Evolutionary conservation across 2,113 vertebrate species (phyloP).

Genomic region (Melanerpes formicivorus): DNA sequence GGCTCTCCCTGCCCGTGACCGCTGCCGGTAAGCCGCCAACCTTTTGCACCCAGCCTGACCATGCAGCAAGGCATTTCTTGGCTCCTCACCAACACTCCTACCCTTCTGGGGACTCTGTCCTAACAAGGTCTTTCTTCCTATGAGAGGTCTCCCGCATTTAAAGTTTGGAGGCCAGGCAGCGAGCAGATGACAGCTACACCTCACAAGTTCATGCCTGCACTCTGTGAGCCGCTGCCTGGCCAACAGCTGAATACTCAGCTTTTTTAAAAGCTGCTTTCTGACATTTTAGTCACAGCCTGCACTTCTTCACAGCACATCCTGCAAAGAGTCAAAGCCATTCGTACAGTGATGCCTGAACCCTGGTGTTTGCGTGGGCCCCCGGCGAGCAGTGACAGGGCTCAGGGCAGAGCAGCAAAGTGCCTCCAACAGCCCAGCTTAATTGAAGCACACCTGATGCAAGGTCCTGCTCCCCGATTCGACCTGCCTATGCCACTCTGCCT

Average conservation of each 20-base stretch:
- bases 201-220: not conserved
- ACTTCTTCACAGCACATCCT: not conserved
- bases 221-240: accelerated
- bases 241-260: not conserved
- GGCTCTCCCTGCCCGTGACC: not conserved
- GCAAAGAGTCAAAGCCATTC: not conserved
- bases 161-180: not conserved
- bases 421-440: not conserved
- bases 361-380: not conserved
- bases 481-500: no score
- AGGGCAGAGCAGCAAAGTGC: no score
- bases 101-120: not conserved
- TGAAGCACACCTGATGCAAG: no score
- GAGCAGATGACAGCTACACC: not conserved
- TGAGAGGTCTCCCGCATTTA: not conserved
- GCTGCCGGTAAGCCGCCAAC: no score
- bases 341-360: no score
- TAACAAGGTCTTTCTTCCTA: accelerated
- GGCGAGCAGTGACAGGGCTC: not conserved
- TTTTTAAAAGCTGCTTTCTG: not conserved
- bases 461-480: no score
- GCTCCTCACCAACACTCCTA: no score
- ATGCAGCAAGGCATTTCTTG: accelerated
- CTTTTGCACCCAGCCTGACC: not conserved
- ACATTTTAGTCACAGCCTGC: not conserved